Evolutionary conservation across 1,140 invertebrate genomes (phyloP), one percentile per base, ranked within the genome.

Genomic region (Zaprionus kolodkinae): DNA sequence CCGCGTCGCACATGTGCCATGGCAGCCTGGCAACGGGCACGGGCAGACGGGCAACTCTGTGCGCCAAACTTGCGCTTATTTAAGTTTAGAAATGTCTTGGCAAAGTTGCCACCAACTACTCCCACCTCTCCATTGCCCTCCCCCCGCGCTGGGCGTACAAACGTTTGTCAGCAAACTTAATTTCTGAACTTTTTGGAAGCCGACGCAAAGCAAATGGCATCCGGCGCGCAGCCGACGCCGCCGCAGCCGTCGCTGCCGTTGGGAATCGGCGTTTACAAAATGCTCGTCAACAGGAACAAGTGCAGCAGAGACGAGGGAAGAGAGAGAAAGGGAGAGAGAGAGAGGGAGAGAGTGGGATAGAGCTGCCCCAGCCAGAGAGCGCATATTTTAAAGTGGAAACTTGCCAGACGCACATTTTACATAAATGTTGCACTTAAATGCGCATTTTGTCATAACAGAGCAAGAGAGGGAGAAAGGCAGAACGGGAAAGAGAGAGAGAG

Each of bases 151-250:
- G 27, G 17, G 35, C 71, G 77, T 76, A 79, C 84, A 84, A 88
- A 88, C 84, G 84, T 88, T 88, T 88, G 85, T 89, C 85, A 88
- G 84, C 78, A 89, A 89, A 89, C 85, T 89, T 89, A 89, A 89
- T 89, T 89, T 89, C 81, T 85, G 85, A 89, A 89, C 85, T 89
- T 89, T 89, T 85, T 63, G 76, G 72, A 63, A 56, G 72, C 68
- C 67, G 40, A 54, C 38, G 52, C 43, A 78, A 81, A 74, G 79
- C 83, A 83, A 83, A 79, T 79, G 79, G 83, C 79, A 81, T 69
- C 59, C 82, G 66, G 45, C 45, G 45, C 60, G 9, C 25, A 35
- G 45, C 52, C 55, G 50, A 1, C 21, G 21, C 21, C 21, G 21
- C 21, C 21, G 21, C 21, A 1, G 21, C 59, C 60, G 36, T 48